Percentiles rank a stretch among this genome's conserved stretches.
Evolutionary conservation across 2,113 vertebrate genomes (phyloP).

Genomic region (Oenanthe melanoleuca): DNA sequence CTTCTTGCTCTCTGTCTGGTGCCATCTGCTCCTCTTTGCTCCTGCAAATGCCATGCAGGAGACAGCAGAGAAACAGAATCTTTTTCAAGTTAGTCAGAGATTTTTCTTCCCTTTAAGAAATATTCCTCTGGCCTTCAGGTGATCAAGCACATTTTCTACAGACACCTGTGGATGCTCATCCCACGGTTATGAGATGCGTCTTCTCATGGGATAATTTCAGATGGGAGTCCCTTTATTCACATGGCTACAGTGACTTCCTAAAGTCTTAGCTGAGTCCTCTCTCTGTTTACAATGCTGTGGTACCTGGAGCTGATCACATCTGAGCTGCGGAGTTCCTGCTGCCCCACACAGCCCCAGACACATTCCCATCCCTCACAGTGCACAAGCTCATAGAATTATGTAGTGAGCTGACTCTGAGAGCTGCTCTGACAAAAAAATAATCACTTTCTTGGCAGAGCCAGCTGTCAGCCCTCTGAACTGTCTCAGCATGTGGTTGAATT

Average conservation of each 20-base stretch:
- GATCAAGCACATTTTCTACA: not conserved
- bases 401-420: not conserved
- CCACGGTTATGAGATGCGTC: not conserved
- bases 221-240: not conserved
- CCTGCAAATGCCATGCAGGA: not conserved
- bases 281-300: not conserved
- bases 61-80: not conserved
- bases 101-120: not conserved
- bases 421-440: not conserved
- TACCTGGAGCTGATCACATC: not conserved
- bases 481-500: not conserved
- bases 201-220: not conserved
- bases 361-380: not conserved
- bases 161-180: not conserved
- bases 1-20: not conserved
- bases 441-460: not conserved
- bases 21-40: constrained; percentile 41
- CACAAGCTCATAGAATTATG: not conserved
- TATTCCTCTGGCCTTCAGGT: not conserved
- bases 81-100: not conserved
- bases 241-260: not conserved
- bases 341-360: not conserved
- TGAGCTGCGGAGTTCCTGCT: not conserved
- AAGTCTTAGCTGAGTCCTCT: not conserved
- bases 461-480: not conserved